Percentiles rank a stretch among this genome's conserved stretches.
phyloP scores from a whole-genome alignment of 1,140 invertebrate genomes.

The Tribolium madens region DNA sequence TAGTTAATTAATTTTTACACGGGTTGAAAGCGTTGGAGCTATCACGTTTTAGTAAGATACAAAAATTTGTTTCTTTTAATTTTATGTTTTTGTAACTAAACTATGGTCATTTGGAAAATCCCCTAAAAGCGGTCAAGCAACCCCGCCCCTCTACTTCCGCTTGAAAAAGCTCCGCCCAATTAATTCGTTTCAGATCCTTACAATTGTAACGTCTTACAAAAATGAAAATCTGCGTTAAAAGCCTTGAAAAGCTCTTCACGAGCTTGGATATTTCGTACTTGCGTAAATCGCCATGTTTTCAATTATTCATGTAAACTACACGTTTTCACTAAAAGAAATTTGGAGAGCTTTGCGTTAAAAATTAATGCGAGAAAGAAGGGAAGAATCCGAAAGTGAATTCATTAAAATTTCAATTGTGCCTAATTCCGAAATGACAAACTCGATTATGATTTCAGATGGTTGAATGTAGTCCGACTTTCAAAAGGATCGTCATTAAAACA shows the following conservation, averaged over 20 bases:
- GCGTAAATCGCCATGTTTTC: neutral
- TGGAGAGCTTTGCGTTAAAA: neutral
- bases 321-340: slow-evolving; percentile 2
- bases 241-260: neutral
- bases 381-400: slow-evolving; percentile 9
- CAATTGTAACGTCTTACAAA: neutral
- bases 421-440: slow-evolving; percentile 29
- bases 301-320: slow-evolving; percentile 25
- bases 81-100: no score
- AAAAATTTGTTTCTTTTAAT: no score
- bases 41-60: no score
- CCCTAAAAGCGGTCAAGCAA: neutral
- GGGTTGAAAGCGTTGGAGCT: no score
- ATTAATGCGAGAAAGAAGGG: neutral
- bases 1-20: no score
- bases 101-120: neutral
- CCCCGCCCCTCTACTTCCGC: neutral
- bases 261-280: no score
- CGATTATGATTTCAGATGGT: slow-evolving; percentile 30
- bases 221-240: neutral
- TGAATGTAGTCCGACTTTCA: slow-evolving; percentile 13
- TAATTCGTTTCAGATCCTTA: neutral
- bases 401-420: slow-evolving; percentile 35
- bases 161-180: neutral
- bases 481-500: slow-evolving; percentile 13